Base-by-base conservation (phyloP, 2,888 invertebrate species). In the Apamea epomidion region DNA sequence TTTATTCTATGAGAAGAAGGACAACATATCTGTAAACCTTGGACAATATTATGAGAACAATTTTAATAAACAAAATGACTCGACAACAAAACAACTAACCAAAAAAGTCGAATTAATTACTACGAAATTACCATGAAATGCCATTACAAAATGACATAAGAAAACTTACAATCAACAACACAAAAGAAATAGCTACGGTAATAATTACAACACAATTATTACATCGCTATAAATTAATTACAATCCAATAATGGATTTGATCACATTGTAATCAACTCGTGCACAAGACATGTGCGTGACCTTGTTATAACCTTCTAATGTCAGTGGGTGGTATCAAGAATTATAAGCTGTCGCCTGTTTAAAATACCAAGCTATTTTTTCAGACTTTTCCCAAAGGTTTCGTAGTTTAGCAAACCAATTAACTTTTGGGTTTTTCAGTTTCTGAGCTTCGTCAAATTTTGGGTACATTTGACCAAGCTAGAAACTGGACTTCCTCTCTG, bases 211-310 rank as follows among this genome's bases (percentile, higher is more conserved):
- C 3, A n/a, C 18, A 64, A 54, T 60, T 65, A 85, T 78, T 21
- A 71, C 82, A 60, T 42, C 37, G 54, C 48, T 16, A 73, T 37
- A 64, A 65, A 68, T 70, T 80, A 85, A 85, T 87, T 76, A 76
- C 69, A 80, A 68, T 80, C 42, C 67, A 69, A 87, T 85, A 85
- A 69, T 58, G 82, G 77, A 77, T 58, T 64, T 81, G 72, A 84
- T 87, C 75, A 77, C 84, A 78, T 45, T 80, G 76, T 82, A 74
- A 86, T 85, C 76, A 82, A 82, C 64, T 82, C 72, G n/a, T 70
- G 78, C 78, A 71, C 76, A 69, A 25, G 76, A 62, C 81, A 65
- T 72, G 64, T 72, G 71, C 25, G 42, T 58, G 65, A 45, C 87
- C 76, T 74, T 83, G 69, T 8, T 64, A 7, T 70, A 37, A 37